phyloP scores from a whole-genome alignment of 2,113 vertebrate genomes.

The Colinus virginianus region DNA sequence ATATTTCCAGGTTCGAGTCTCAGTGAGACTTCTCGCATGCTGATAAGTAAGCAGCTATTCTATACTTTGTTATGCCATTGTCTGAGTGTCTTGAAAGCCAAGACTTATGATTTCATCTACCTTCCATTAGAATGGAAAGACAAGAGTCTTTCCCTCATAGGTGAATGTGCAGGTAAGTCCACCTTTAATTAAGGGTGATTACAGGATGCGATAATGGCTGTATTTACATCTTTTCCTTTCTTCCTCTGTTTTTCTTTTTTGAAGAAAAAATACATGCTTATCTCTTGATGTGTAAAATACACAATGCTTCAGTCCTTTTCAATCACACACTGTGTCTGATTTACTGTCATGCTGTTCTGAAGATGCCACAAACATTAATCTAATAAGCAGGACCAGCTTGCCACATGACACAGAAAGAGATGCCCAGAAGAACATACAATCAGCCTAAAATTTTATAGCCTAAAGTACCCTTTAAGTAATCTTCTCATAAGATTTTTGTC shows the following conservation, averaged over 20 bases:
- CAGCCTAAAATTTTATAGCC: background rate
- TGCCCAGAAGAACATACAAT: background rate
- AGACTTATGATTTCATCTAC: fast-evolving
- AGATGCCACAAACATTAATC: background rate
- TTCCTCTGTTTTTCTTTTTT: background rate
- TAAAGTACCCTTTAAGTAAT: background rate
- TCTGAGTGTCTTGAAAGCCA: background rate
- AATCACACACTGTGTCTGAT: background rate
- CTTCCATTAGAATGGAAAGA: background rate
- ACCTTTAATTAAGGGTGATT: background rate
- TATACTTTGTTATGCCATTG: fast-evolving
- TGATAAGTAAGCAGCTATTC: background rate
- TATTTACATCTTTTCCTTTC: background rate
- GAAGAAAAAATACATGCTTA: background rate
- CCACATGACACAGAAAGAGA: background rate
- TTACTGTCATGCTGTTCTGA: background rate
- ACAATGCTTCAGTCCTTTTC: background rate
- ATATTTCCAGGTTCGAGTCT: background rate
- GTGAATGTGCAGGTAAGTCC: background rate
- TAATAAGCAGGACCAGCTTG: background rate
- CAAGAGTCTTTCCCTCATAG: background rate
- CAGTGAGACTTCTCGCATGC: fast-evolving
- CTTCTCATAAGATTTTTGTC: background rate
- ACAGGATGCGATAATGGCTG: background rate
- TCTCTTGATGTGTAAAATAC: conserved; percentile 6